Conservation (phyloP, 2,797 vertebrate species). For the Vireo griseus region DNA sequence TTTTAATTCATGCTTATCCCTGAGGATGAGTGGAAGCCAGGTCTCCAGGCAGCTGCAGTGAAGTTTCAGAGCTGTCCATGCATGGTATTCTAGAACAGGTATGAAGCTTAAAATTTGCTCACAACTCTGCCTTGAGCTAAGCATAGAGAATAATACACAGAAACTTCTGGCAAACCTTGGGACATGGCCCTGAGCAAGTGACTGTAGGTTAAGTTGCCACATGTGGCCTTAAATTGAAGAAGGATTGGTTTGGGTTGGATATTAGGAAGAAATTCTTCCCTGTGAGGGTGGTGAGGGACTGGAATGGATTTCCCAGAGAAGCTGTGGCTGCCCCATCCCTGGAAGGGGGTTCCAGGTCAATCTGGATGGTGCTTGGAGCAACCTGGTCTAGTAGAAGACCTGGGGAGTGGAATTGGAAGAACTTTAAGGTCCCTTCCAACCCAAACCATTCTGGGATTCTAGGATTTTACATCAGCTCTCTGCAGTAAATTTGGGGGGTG, state of each 20-base stretch:
- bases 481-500: neutral
- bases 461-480: neutral
- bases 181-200: neutral
- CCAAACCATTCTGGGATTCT: neutral
- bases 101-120: neutral
- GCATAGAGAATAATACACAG: neutral
- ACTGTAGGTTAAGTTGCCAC: neutral
- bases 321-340: neutral
- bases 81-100: neutral
- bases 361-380: neutral
- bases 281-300: neutral
- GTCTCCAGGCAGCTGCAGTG: neutral
- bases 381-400: neutral
- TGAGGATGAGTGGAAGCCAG: neutral
- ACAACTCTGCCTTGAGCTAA: neutral
- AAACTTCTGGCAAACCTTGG: neutral
- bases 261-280: neutral
- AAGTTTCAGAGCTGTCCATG: neutral
- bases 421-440: neutral
- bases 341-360: neutral
- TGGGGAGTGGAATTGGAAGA: neutral
- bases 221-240: neutral
- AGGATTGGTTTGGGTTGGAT: neutral
- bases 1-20: conserved; percentile 13
- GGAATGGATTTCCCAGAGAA: neutral